Percentiles rank a stretch among this genome's conserved stretches.
phyloP scores from a whole-genome alignment of 2,888 invertebrate genomes.

The Deroplatys truncata region DNA sequence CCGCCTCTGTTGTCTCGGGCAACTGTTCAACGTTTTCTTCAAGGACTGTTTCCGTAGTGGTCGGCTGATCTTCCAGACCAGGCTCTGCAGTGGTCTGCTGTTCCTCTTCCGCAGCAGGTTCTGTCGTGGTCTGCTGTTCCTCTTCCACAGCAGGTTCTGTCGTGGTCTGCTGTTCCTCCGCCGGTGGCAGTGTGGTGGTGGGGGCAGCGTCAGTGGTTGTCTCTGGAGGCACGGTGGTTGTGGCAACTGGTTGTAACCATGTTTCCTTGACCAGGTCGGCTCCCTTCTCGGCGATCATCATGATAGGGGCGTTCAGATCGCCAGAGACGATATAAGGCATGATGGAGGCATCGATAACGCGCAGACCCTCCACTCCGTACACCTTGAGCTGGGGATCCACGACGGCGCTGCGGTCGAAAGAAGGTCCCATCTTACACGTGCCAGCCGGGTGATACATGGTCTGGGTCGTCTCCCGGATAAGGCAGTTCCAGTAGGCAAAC shows the following conservation, averaged over 20 bases:
- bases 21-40: background rate
- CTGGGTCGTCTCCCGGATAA: slow-evolving; percentile 43
- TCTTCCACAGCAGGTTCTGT: background rate
- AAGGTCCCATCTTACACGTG: slow-evolving; percentile 42
- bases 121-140: background rate
- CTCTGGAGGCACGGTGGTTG: background rate
- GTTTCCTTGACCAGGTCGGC: slow-evolving; percentile 60
- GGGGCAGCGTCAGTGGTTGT: background rate
- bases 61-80: background rate
- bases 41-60: background rate
- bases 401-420: slow-evolving; percentile 41
- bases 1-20: background rate
- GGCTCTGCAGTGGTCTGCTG: background rate
- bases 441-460: slow-evolving; percentile 34
- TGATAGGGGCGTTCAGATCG: slow-evolving; percentile 64
- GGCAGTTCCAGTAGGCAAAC: slow-evolving; percentile 66
- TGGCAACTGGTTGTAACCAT: background rate
- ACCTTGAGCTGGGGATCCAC: slow-evolving; percentile 48
- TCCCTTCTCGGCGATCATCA: slow-evolving; percentile 65
- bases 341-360: slow-evolving; percentile 66
- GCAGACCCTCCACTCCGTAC: slow-evolving; percentile 58
- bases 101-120: background rate
- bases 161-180: background rate
- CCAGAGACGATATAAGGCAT: slow-evolving; percentile 62
- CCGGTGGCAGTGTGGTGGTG: background rate